Percentiles rank a stretch among this genome's conserved stretches.
These are phyloP conservation scores for Bradypodion pumilum DNA, from an alignment of 2,797 vertebrate genomes.

Conservation along the genomic window DNA sequence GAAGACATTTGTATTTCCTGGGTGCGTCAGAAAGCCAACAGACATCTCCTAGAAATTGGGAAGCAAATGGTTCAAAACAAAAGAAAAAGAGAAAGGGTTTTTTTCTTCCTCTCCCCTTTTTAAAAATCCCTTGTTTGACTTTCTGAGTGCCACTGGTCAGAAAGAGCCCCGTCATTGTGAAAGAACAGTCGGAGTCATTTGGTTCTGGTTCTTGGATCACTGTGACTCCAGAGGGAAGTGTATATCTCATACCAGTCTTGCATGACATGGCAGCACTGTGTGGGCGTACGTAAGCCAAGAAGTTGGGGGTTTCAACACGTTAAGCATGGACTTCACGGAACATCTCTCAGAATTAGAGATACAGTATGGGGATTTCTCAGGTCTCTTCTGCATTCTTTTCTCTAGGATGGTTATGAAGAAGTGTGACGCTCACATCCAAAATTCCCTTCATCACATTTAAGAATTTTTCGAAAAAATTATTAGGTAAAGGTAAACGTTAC, in stretches of 20 bases:
- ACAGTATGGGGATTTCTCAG: background rate
- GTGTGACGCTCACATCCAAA: too few species aligned
- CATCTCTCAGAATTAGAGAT: background rate
- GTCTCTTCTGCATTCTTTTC: too few species aligned
- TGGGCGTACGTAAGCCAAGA: too few species aligned
- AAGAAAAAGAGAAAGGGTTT: background rate
- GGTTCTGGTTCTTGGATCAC: background rate
- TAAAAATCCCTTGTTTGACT: background rate
- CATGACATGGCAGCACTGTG: background rate
- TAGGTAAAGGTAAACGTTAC: too few species aligned
- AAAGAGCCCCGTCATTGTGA: background rate
- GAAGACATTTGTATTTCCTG: background rate
- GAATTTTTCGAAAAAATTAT: too few species aligned
- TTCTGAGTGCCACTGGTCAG: background rate
- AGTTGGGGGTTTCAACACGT: too few species aligned
- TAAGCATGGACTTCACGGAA: background rate
- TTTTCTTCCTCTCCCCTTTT: background rate
- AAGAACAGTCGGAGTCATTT: background rate
- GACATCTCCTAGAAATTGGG: background rate
- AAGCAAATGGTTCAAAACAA: background rate
- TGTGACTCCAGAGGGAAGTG: background rate
- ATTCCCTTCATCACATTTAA: too few species aligned
- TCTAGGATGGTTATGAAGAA: too few species aligned
- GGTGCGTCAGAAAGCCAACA: too few species aligned
- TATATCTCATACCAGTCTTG: too few species aligned